Evolutionary conservation across 2,113 vertebrate species (phyloP).

Genomic region (Plestiodon gilberti): DNA sequence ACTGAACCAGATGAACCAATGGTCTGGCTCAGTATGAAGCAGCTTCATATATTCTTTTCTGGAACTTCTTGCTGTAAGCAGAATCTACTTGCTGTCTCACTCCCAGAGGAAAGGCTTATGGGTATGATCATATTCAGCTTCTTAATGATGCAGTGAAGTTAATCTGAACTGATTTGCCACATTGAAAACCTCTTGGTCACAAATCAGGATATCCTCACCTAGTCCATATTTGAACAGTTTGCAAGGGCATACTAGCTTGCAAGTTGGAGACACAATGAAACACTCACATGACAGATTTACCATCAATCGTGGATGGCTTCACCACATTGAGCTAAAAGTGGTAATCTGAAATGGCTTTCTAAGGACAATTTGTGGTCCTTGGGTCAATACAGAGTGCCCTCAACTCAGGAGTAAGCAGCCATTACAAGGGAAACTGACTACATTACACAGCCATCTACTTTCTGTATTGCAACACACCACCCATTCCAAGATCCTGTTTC

Average conservation of each 20-base stretch:
- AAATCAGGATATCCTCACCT: constrained; percentile 2
- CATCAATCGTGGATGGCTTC: constrained; percentile 14
- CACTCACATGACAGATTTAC: constrained; percentile 4
- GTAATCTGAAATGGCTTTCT: constrained; percentile 3
- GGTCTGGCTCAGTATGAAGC: background rate
- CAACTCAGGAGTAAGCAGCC: background rate
- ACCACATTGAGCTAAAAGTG: background rate
- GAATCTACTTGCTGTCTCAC: background rate
- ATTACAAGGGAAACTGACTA: background rate
- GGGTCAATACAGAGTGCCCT: background rate
- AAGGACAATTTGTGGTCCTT: constrained; percentile 5
- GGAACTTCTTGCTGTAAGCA: background rate
- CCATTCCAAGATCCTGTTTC: constrained; percentile 16
- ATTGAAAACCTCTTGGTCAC: background rate
- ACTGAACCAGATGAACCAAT: background rate
- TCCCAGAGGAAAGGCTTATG: background rate
- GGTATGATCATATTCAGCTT: background rate
- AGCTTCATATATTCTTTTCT: constrained; percentile 11
- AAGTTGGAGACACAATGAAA: constrained; percentile 3
- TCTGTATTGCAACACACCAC: background rate
- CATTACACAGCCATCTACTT: constrained; percentile 19
- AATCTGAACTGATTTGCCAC: constrained; percentile 1
- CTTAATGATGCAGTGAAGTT: constrained; percentile 4
- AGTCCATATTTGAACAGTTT: constrained; percentile 14
- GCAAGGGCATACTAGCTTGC: constrained; percentile 8